Base-by-base conservation (phyloP, 2,797 vertebrate species). In the Ibycter americanus region DNA sequence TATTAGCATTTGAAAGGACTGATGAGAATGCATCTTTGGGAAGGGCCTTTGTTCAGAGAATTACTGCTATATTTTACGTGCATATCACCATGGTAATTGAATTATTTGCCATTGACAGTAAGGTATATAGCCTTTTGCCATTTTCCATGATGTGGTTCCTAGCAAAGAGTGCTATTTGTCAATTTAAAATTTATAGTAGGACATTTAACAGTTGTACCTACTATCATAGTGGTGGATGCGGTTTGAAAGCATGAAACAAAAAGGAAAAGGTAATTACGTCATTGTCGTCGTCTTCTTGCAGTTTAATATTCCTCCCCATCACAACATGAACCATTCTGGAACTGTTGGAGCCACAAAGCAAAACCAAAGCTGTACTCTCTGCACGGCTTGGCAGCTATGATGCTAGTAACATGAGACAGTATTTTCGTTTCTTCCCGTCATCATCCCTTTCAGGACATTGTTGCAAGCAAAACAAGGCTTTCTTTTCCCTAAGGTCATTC, bases 1-100 rank as follows among this genome's bases (percentile, higher is more conserved):
- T 77, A 87, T 95, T 94, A 93, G 83, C 90, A 89, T 96, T 94
- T 95, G 73, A 93, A 92, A 94, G 78, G 76, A 79, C 15, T 12
- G 67, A 70, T 91, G 77, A 89, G 88, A 92, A 72, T 21, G 44
- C 47, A 10, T 87, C 78, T 92, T 93, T 94, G 70, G 66, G 68
- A 80, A 90, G 29, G 59, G 72, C 84, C 87, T 96, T 93, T 96
- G 62, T 95, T 94, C 66, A 77, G 77, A 87, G 80, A 89, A 89
- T 73, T 92, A 63, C 55, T 76, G 34, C 40, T 71, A 22, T 82
- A 67, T 91, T 93, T 59, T 68, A 25, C 14, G 9, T 83, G 72
- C 74, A 26, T 84, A 70, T 95, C 77, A 78, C 81, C 74, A 83
- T 89, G 84, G 87, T 89, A 90, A 91, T 96, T 96, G 81, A 89